Conservation (phyloP, 2,797 vertebrate genomes). For the Pagetopsis macropterus region DNA sequence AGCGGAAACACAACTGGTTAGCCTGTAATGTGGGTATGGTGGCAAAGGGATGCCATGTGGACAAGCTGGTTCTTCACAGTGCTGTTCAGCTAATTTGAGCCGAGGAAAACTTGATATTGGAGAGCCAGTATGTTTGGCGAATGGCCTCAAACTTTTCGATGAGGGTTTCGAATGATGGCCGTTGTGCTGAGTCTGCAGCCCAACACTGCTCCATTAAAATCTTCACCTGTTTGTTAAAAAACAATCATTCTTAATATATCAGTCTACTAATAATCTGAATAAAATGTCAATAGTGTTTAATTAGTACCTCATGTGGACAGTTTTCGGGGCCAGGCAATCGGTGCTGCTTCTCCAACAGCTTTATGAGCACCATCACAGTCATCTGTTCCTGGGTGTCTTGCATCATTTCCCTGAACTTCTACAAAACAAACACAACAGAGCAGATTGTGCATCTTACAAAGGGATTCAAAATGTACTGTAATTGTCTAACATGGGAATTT, state of each 20-base stretch:
- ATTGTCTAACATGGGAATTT: background rate
- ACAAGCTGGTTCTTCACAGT: constrained; percentile 16
- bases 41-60: constrained; percentile 27
- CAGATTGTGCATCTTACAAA: constrained; percentile 10
- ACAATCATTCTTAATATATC: background rate
- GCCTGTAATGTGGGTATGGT: constrained; percentile 3
- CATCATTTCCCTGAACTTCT: constrained; percentile 91
- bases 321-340: constrained; percentile 86
- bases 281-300: constrained; percentile 2
- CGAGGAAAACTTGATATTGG: constrained; percentile 63
- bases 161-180: constrained; percentile 86
- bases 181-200: constrained; percentile 81
- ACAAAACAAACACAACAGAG: constrained; percentile 32
- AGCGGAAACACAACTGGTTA: constrained; percentile 17
- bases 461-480: background rate
- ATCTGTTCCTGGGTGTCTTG: constrained; percentile 82
- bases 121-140: constrained; percentile 76
- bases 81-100: constrained; percentile 73
- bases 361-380: constrained; percentile 85
- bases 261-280: background rate
- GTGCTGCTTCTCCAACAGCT: constrained; percentile 82
- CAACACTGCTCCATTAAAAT: constrained; percentile 89
- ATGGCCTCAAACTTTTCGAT: constrained; percentile 79
- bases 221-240: constrained; percentile 72
- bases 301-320: constrained; percentile 86